These are phyloP conservation scores for Leptinotarsa juncta DNA, from an alignment of 2,888 invertebrate species.

Conservation along the genomic window DNA sequence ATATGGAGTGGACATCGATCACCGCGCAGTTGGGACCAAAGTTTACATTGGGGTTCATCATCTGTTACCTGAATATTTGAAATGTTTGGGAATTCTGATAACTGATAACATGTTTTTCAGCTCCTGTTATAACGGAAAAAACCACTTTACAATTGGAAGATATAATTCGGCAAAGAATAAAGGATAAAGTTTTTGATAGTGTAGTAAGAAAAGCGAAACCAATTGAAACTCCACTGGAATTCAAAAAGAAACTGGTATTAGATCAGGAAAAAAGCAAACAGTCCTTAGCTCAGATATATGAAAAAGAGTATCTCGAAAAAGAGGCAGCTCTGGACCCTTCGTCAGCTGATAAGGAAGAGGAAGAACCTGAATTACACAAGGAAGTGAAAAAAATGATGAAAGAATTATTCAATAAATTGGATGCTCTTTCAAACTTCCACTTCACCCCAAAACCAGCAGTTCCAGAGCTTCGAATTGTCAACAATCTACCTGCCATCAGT, in stretches of 20 bases:
- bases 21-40: too few relatives aligned
- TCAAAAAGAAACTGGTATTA: conserved; percentile 87
- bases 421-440: conserved; percentile 93
- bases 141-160: conserved; percentile 89
- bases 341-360: conserved; percentile 70
- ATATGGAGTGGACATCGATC: too few relatives aligned
- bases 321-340: conserved; percentile 70
- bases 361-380: conserved; percentile 81
- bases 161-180: conserved; percentile 90
- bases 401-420: conserved; percentile 84
- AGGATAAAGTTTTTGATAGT: conserved; percentile 95
- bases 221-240: conserved; percentile 83
- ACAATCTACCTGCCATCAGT: conserved; percentile 88
- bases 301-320: conserved; percentile 84
- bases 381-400: conserved; percentile 82
- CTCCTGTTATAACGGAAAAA: conserved; percentile 93
- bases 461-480: conserved; percentile 90
- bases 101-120: conserved; percentile 59
- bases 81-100: too few relatives aligned
- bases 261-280: conserved; percentile 95
- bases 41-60: too few relatives aligned
- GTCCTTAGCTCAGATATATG: conserved; percentile 94
- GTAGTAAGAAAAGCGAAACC: conserved; percentile 89
- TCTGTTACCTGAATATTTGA: too few relatives aligned
- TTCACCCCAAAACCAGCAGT: conserved; percentile 89